Evolutionary conservation across 2,888 invertebrate species (phyloP), one percentile per base, ranked within the genome.

Genomic region (Tetropium fuscum): DNA sequence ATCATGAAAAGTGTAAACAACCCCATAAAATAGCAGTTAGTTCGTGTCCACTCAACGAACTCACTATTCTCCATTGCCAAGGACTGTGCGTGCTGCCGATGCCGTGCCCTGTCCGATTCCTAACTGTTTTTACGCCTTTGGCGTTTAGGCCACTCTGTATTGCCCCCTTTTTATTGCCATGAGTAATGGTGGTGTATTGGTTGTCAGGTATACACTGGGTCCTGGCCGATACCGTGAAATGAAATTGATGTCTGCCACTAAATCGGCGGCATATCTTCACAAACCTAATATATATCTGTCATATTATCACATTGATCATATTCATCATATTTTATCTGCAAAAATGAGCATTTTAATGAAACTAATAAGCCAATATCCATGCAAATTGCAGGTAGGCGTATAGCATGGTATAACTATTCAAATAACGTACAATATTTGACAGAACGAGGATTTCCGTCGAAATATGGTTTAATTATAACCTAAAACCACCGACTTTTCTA

Each of bases 1-100:
- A 18, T 22, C 34, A 22, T 20, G 27, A 34, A 27, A 40, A 51
- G 40, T 51, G 49, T 51, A 51, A 51, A 51, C 49, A 51, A 27
- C 49, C 38, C 40, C 40, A 40, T 51, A 40, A 40, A 40, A 44
- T 18, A 13, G 49, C 49, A 34, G 49, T 40, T 51, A 51, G 16
- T 22, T 10, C 25, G 16, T 34, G 49, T 38, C 40, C 40, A 38
- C 49, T 51, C 27, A 10, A 27, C 44, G 15, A 10, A n/a, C 15
- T 25, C 41, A 18, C 10, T 13, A 8, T 8, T 1, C 13, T 20
- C n/a, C n/a, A 13, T 11, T 44, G 15, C n/a, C 27, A 8, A 7
- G n/a, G 20, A n/a, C 20, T 11, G 19, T 25, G 41, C 41, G 41
- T 41, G 41, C 22, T 7, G 13, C 41, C 41, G 11, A 20, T 13